These are phyloP conservation scores for Urocyon cinereoargenteus DNA, from an alignment of 2,797 vertebrate species.

Conservation along the genomic window DNA sequence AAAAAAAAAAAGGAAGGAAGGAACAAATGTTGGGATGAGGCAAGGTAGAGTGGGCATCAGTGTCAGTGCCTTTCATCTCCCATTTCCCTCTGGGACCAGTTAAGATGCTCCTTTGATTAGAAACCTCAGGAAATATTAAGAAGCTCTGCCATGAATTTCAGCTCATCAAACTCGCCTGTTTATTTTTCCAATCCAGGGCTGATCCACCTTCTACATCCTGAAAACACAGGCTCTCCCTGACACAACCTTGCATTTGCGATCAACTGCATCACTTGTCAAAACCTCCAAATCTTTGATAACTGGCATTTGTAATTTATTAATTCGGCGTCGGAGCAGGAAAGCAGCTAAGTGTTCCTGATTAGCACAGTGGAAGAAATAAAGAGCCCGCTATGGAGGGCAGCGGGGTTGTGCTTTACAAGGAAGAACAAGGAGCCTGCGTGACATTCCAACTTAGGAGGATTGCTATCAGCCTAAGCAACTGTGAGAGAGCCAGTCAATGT, in stretches of 20 bases:
- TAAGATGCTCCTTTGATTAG: conserved; percentile 89
- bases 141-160: conserved; percentile 85
- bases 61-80: conserved; percentile 87
- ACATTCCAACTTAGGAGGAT: not conserved
- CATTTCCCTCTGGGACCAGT: conserved; percentile 87
- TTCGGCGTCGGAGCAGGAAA: not conserved
- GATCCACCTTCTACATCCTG: conserved; percentile 77
- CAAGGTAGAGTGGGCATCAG: conserved; percentile 85
- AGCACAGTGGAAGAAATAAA: conserved; percentile 54
- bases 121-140: conserved; percentile 88
- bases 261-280: conserved; percentile 84
- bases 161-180: conserved; percentile 86
- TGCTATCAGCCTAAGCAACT: not conserved
- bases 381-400: not conserved
- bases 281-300: conserved; percentile 71
- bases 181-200: conserved; percentile 77
- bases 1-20: conserved; percentile 54
- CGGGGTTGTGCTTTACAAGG: rapidly evolving
- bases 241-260: conserved; percentile 79
- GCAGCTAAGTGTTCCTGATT: conserved; percentile 74
- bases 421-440: not conserved
- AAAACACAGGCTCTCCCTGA: conserved; percentile 78
- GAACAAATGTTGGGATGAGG: conserved; percentile 64
- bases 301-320: conserved; percentile 81
- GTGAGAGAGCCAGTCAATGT: not conserved